phyloP scores from a whole-genome alignment of 2,888 invertebrate genomes.

The Kryphioiulus occultus region DNA sequence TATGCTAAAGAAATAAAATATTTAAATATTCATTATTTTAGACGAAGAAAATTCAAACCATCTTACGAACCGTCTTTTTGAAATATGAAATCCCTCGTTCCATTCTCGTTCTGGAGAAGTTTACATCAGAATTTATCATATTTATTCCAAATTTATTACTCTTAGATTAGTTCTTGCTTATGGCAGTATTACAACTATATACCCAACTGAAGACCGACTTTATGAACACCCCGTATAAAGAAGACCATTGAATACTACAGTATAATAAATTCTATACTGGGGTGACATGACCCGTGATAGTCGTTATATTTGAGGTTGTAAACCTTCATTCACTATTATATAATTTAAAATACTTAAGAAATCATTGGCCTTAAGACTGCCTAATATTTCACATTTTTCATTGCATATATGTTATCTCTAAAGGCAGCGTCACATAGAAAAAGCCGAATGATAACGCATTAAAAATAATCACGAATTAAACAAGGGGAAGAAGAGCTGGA shows the following conservation, averaged over 20 bases:
- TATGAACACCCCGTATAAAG: neutral
- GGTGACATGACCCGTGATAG: neutral
- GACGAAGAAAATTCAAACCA: no score
- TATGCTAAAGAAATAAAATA: neutral
- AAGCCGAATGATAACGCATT: slow-evolving; percentile 26
- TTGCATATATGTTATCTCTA: neutral
- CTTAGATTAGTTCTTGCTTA: no score
- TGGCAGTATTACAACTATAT: no score
- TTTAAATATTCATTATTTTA: no score
- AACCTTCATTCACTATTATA: neutral
- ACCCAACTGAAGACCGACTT: neutral
- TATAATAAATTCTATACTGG: neutral
- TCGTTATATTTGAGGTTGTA: neutral
- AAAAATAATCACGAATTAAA: slow-evolving; percentile 24
- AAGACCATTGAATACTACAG: neutral
- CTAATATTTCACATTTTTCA: slow-evolving; percentile 33
- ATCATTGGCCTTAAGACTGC: slow-evolving; percentile 25
- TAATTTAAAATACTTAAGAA: slow-evolving; percentile 21
- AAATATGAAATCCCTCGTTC: no score
- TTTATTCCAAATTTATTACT: no score
- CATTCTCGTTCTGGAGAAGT: no score
- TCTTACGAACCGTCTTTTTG: no score
- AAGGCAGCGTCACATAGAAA: slow-evolving; percentile 2
- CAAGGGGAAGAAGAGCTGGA: neutral
- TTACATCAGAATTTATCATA: no score